Conservation (phyloP, 2,113 vertebrate species). For the Cardinalis cardinalis region DNA sequence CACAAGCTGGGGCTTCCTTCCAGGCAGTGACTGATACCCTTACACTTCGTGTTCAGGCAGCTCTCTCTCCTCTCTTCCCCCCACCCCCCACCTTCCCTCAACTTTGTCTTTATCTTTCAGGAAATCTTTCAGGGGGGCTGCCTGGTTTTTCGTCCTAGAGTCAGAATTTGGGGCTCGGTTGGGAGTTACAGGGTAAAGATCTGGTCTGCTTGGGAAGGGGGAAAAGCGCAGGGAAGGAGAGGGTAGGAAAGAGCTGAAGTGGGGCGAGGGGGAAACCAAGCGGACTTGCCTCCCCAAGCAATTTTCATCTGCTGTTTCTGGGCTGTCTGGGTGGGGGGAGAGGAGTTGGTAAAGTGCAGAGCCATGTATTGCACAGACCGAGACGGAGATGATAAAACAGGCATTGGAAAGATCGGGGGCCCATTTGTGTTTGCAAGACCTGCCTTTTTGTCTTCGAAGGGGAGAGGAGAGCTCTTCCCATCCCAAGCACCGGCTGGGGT, state of each 20-base stretch:
- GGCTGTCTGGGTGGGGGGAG: background rate
- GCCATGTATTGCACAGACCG: background rate
- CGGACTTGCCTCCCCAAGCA: background rate
- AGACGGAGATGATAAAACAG: background rate
- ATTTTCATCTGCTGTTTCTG: background rate
- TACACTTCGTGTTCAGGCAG: conserved; percentile 81
- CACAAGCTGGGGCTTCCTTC: conserved; percentile 91
- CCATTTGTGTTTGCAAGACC: background rate
- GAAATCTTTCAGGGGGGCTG: conserved; percentile 44
- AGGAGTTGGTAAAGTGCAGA: conserved; percentile 9
- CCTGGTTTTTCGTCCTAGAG: background rate
- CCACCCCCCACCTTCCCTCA: background rate
- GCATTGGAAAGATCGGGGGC: background rate
- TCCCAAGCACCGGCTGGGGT: conserved; percentile 12
- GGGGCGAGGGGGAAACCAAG: background rate
- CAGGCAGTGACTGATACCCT: conserved; percentile 88
- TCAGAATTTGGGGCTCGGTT: conserved; percentile 38
- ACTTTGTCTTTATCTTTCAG: conserved; percentile 54
- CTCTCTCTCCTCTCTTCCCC: conserved; percentile 32
- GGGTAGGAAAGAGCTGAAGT: background rate
- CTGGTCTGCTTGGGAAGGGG: background rate
- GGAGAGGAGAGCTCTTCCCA: conserved; percentile 22
- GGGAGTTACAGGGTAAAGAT: conserved; percentile 35
- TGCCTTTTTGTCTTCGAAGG: conserved; percentile 4
- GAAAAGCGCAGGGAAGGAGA: background rate